Percentiles rank a stretch among this genome's conserved stretches.
Evolutionary conservation across 2,888 invertebrate genomes (phyloP).

Genomic region (Aromia moschata): DNA sequence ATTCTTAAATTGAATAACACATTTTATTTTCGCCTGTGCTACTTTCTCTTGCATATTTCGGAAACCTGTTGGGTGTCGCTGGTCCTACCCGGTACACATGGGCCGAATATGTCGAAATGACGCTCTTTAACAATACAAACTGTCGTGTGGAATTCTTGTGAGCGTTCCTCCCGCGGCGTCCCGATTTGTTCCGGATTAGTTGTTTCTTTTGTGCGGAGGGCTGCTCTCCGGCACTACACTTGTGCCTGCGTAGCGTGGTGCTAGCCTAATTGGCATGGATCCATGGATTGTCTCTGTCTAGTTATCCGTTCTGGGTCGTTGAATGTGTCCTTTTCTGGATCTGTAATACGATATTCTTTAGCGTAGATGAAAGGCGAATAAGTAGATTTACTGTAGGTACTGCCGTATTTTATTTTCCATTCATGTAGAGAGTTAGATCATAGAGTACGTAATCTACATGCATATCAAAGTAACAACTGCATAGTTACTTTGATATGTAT

Average conservation of each 20-base stretch:
- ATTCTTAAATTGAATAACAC: no score
- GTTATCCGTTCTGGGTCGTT: neutral
- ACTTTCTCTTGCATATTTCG: no score
- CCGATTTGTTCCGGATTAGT: conserved; percentile 47
- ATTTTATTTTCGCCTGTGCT: no score
- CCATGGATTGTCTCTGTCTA: conserved; percentile 24
- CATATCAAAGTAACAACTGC: no score
- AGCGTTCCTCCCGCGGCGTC: conserved; percentile 42
- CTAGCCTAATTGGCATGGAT: conserved; percentile 29
- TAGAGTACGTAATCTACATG: no score
- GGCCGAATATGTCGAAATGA: conserved; percentile 36
- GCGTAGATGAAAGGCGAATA: no score
- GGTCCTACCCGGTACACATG: conserved; percentile 18
- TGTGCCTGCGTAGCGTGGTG: conserved; percentile 22
- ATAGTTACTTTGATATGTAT: no score
- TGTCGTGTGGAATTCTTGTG: conserved; percentile 46
- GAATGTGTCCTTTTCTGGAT: neutral
- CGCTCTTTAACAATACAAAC: conserved; percentile 45
- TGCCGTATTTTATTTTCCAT: no score
- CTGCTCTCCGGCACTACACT: conserved; percentile 26
- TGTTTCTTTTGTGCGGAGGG: conserved; percentile 31
- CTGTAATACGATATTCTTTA: neutral
- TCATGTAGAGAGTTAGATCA: no score
- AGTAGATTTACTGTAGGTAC: no score
- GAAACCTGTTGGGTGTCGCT: conserved; percentile 29